Base-by-base conservation (phyloP, 2,797 vertebrate genomes). In the Tympanoctomys barrerae region DNA sequence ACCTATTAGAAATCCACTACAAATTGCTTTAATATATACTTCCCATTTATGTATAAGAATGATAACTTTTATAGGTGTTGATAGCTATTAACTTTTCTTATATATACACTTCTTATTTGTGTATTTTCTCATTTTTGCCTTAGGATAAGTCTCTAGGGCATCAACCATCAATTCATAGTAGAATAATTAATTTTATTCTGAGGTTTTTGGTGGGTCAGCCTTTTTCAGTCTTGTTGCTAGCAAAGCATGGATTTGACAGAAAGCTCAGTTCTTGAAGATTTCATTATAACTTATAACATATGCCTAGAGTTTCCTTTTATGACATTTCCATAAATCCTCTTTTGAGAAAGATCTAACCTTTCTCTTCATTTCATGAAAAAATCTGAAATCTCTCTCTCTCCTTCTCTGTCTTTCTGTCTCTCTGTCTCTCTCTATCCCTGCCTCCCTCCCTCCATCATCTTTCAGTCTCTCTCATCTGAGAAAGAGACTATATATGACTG, bases 311-410 rank as follows among this genome's bases (percentile, higher is more conserved):
- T 94, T 87, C 77, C 33, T 62, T 14, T 22, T 82, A n/a, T 46
- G 75, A 68, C 7, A 39, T 70, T 18, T 73, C 26, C 79, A 68
- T 71, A 81, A 61, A 93, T 14, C 2, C 8, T 36, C 16, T 89
- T 89, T 80, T 71, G 19, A 46, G 84, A 93, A 87, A 93, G n/a
- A 73, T n/a, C 42, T 39, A 87, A 61, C 3, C 61, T 79, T 86
- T 94, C 31, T 66, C 14, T 42, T 89, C n/a, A 70, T 93, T 90
- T 18, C 57, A 81, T 5, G 57, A 73, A 77, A 81, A 70, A 89
- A 87, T 52, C 2, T 19, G 61, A 96, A 89, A 2, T 64, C 26
- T 64, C 61, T 64, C 7, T 49, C 46, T 49, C 46, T 49, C 46
- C 7, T 10, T 64, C 7, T 49, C 46, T 49, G 3, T 49, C 46